Evolutionary conservation across 2,888 invertebrate species (phyloP).

Genomic region (Troilus luridus): DNA sequence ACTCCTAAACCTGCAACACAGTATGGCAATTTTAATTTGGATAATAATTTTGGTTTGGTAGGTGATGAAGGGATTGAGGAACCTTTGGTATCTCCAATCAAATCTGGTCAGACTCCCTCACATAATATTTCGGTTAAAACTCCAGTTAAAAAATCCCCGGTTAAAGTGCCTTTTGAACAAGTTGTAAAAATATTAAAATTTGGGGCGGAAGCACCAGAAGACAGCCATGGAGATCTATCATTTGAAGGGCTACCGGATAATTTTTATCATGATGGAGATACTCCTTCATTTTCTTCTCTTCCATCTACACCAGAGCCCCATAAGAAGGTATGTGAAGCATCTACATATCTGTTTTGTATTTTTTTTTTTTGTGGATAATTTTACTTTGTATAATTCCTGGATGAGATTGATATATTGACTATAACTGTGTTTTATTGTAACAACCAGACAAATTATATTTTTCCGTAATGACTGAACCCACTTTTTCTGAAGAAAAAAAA

Average conservation of each 20-base stretch:
- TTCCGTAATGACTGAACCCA: not conserved
- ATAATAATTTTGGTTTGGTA: constrained; percentile 64
- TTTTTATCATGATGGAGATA: constrained; percentile 53
- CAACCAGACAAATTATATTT: not conserved
- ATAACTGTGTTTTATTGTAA: not conserved
- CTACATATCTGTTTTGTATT: not conserved
- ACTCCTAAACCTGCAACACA: not conserved
- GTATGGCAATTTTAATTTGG: constrained; percentile 47
- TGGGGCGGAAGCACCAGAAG: constrained; percentile 55
- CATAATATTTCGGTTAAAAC: not conserved
- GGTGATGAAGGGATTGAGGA: constrained; percentile 62
- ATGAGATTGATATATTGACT: not conserved
- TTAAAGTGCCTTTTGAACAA: constrained; percentile 45
- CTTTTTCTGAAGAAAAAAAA: not conserved
- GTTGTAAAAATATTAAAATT: constrained; percentile 59
- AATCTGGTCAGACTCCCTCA: constrained; percentile 51
- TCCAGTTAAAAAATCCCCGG: constrained; percentile 51
- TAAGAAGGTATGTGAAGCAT: not conserved
- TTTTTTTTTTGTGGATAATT: not conserved
- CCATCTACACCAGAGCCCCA: not conserved
- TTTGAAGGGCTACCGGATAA: constrained; percentile 1
- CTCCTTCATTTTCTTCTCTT: constrained; percentile 50
- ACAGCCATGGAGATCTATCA: not conserved
- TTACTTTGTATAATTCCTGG: not conserved
- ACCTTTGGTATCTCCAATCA: constrained; percentile 64